Conservation (phyloP, 2,888 invertebrate genomes). For the Meteorus colon region DNA sequence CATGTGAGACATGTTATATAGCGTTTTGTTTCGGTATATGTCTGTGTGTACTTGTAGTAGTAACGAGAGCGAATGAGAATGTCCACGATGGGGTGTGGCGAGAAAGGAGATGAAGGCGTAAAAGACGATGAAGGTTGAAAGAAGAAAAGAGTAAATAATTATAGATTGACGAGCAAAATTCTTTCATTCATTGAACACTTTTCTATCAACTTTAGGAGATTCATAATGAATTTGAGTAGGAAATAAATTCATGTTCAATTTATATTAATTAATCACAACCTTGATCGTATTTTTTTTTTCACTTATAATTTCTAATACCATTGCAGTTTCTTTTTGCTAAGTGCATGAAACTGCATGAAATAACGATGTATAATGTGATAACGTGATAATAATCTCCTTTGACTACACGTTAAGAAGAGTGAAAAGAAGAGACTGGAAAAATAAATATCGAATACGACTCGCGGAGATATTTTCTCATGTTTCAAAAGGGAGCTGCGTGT, state of each 20-base stretch:
- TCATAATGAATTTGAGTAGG: too few relatives aligned
- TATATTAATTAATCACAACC: too few relatives aligned
- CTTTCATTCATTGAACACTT: conserved; percentile 35
- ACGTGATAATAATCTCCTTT: too few relatives aligned
- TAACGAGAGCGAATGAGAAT: conserved; percentile 39
- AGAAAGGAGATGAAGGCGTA: conserved; percentile 41
- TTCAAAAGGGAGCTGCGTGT: too few relatives aligned
- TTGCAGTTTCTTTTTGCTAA: not conserved
- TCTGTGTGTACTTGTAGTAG: conserved; percentile 38
- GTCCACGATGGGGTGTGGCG: conserved; percentile 45
- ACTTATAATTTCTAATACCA: conserved; percentile 42
- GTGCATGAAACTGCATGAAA: too few relatives aligned
- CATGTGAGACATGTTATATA: conserved; percentile 58
- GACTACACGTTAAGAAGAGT: too few relatives aligned
- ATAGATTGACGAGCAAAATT: conserved; percentile 50
- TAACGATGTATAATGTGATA: too few relatives aligned
- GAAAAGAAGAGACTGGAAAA: too few relatives aligned
- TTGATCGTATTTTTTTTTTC: conserved; percentile 36
- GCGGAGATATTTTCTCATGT: too few relatives aligned
- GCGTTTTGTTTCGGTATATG: conserved; percentile 51
- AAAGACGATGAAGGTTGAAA: conserved; percentile 13
- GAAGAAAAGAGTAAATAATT: conserved; percentile 37
- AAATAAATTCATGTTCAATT: too few relatives aligned
- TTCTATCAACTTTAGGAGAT: too few relatives aligned
- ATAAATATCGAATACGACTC: too few relatives aligned